Conservation (phyloP, 2,888 invertebrate genomes). For the Globia sparganii region DNA sequence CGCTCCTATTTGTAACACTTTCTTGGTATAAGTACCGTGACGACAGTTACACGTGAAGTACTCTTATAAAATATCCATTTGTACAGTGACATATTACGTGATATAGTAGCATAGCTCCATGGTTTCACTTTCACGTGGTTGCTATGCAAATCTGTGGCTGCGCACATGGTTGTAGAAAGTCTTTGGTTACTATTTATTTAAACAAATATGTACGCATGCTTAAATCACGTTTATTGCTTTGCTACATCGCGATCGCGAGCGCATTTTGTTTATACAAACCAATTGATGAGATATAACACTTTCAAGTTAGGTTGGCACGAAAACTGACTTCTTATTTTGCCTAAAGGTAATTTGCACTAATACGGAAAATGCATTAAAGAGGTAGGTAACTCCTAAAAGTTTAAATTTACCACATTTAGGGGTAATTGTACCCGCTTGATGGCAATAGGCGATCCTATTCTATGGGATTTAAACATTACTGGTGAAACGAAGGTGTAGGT, state of each 20-base stretch:
- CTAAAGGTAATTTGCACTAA: background rate
- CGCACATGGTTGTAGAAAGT: conserved; percentile 56
- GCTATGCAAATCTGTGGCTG: conserved; percentile 55
- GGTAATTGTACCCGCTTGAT: background rate
- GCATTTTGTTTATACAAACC: background rate
- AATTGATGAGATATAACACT: background rate
- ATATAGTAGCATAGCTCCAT: conserved; percentile 28
- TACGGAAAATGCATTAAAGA: background rate
- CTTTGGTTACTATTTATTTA: conserved; percentile 33
- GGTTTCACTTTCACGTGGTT: conserved; percentile 57
- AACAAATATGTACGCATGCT: conserved; percentile 14
- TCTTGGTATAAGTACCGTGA: conserved; percentile 44
- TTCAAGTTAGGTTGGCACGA: background rate
- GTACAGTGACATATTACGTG: conserved; percentile 54
- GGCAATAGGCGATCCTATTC: background rate
- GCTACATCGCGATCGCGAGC: background rate
- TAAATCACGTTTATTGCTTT: conserved; percentile 3
- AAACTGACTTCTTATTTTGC: background rate
- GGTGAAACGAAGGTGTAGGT: background rate
- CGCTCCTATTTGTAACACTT: conserved; percentile 40
- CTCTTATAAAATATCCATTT: conserved; percentile 36
- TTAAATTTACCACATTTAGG: background rate
- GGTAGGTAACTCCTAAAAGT: too few relatives aligned
- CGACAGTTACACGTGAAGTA: conserved; percentile 36
- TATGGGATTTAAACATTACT: background rate